These are phyloP conservation scores for Acanthoscelides obtectus DNA, from an alignment of 2,888 invertebrate genomes.

Conservation along the genomic window DNA sequence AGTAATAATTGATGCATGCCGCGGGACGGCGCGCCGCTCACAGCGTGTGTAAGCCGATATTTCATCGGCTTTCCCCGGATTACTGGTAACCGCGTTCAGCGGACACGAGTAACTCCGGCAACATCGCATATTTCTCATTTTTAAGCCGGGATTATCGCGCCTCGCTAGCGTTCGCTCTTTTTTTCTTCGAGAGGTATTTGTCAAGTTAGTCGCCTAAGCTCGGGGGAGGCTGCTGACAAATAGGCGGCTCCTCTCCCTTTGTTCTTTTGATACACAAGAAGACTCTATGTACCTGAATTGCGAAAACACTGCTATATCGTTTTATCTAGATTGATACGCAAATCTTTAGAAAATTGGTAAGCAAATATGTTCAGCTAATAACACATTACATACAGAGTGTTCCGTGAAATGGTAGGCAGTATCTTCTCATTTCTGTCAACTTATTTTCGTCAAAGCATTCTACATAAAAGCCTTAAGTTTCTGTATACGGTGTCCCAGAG, in stretches of 20 bases:
- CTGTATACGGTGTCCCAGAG: no score
- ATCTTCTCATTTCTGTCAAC: no score
- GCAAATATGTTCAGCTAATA: no score
- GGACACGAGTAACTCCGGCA: slow-evolving; percentile 17
- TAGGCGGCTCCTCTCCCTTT: background rate
- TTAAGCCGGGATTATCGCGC: background rate
- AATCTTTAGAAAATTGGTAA: no score
- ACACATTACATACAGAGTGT: no score
- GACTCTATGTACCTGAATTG: background rate
- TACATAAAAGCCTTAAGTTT: no score
- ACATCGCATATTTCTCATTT: background rate
- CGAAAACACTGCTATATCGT: no score
- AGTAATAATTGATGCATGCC: slow-evolving; percentile 8
- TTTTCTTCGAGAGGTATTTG: slow-evolving; percentile 9
- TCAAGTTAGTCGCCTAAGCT: slow-evolving; percentile 6
- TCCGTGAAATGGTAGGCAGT: no score
- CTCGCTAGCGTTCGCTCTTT: background rate
- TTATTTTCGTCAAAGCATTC: no score
- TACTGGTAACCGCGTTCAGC: slow-evolving; percentile 14
- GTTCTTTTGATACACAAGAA: background rate
- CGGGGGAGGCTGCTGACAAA: slow-evolving; percentile 3
- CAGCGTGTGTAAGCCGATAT: slow-evolving; percentile 16
- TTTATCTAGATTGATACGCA: no score
- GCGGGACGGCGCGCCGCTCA: background rate
- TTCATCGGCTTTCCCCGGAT: slow-evolving; percentile 24